These are phyloP conservation scores for Sprattus sprattus DNA, from an alignment of 2,113 vertebrate genomes.

Conservation along the genomic window DNA sequence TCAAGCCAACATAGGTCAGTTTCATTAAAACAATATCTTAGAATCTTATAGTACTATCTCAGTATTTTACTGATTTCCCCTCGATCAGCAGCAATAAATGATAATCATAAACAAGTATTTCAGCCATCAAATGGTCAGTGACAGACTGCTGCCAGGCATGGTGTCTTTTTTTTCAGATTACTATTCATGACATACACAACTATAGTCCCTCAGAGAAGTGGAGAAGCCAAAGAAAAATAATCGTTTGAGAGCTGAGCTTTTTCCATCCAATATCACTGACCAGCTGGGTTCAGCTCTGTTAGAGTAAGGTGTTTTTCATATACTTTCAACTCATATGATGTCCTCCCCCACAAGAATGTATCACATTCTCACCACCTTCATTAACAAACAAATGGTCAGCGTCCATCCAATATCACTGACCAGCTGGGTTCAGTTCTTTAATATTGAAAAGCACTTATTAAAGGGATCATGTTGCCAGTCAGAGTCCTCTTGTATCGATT, in stretches of 20 bases:
- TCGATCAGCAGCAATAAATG: no score
- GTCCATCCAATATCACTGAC: conserved; percentile 3
- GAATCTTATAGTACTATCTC: neutral
- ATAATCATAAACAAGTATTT: neutral
- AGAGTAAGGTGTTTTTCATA: no score
- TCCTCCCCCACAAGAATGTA: no score
- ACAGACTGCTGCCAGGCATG: no score
- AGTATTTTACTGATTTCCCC: neutral
- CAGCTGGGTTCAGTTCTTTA: no score
- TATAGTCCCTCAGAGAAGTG: neutral
- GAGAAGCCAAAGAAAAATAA: neutral
- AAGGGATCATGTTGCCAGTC: conserved; percentile 2
- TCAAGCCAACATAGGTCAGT: neutral
- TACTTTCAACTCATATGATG: no score
- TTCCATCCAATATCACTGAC: neutral
- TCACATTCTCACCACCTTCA: no score
- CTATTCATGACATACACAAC: neutral
- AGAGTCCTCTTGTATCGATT: conserved; percentile 3
- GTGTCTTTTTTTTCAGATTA: no score
- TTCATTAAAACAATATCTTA: neutral
- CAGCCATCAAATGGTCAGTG: neutral
- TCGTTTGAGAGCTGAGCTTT: neutral
- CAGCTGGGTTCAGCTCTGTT: neutral
- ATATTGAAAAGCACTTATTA: conserved; percentile 8
- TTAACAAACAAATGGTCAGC: no score